A percentile compares a stretch with the other conserved stretches of the same genome.
Conservation (phyloP, 2,888 invertebrate species). For the Euplagia quadripunctaria region DNA sequence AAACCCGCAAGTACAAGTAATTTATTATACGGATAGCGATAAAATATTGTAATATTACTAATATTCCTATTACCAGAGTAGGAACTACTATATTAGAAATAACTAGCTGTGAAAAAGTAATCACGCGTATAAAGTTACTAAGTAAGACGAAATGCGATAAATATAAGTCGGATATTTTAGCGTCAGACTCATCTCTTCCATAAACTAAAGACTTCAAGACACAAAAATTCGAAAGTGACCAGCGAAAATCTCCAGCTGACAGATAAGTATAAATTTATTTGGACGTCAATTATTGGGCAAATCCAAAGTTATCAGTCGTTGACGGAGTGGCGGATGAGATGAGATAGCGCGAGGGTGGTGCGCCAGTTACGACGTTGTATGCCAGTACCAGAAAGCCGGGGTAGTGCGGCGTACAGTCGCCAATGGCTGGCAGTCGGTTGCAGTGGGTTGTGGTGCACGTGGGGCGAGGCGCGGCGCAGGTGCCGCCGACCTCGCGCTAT, state of each 20-base stretch:
- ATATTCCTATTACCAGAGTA: not conserved
- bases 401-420: conserved; percentile 41
- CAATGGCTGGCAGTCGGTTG: conserved; percentile 62
- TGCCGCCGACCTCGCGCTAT: conserved; percentile 85
- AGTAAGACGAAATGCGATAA: not conserved
- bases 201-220: not conserved
- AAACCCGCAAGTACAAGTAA: not conserved
- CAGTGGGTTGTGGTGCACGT: conserved; percentile 73
- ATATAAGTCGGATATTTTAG: conserved; percentile 23
- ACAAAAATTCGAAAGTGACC: conserved; percentile 1
- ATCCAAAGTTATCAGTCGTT: conserved; percentile 29
- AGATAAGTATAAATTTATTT: conserved; percentile 24
- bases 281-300: conserved; percentile 49
- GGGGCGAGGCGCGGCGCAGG: conserved; percentile 76
- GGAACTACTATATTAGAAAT: conserved; percentile 35
- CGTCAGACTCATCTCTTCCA: conserved; percentile 24
- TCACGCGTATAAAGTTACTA: not conserved
- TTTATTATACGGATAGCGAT: not conserved
- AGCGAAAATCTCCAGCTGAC: conserved; percentile 22
- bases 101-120: not conserved
- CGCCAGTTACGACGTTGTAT: conserved; percentile 9
- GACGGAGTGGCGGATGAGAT: conserved; percentile 24
- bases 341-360: conserved; percentile 46
- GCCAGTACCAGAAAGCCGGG: conserved; percentile 20
- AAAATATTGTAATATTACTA: not conserved